Conservation (phyloP, 2,113 vertebrate genomes). For the Muntiacus reevesi region DNA sequence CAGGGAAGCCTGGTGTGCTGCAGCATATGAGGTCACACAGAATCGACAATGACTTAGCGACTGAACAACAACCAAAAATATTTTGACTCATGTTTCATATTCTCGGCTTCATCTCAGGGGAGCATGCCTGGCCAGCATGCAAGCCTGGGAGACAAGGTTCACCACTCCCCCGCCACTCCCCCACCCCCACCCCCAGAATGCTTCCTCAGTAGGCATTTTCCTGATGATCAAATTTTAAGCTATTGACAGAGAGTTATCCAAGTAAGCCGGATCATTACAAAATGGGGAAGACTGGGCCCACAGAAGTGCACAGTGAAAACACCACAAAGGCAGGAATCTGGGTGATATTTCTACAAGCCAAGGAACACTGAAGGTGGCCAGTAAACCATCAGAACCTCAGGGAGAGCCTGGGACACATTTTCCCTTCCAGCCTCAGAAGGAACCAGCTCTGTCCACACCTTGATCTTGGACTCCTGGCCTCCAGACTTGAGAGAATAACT, state of each 20-base stretch:
- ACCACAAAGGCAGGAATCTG: no score
- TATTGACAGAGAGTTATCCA: background rate
- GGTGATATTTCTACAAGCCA: background rate
- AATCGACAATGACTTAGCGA: no score
- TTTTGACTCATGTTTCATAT: background rate
- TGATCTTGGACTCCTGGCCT: background rate
- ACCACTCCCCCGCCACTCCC: background rate
- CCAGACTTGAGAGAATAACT: background rate
- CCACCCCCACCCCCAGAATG: background rate
- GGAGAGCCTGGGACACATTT: background rate
- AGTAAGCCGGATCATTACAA: background rate
- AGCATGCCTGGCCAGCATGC: background rate
- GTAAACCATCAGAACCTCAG: background rate
- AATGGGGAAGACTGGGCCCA: background rate
- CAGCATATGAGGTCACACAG: no score
- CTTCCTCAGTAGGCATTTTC: background rate
- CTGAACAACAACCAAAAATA: no score
- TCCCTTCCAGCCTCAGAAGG: background rate
- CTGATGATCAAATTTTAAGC: background rate
- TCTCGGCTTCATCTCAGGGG: background rate
- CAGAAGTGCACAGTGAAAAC: background rate
- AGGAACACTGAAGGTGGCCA: background rate
- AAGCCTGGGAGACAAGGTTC: background rate
- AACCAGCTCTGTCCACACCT: background rate
- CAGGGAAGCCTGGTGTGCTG: no score